Evolutionary conservation across 2,888 invertebrate genomes (phyloP).

Genomic region (Diaphora mendica): DNA sequence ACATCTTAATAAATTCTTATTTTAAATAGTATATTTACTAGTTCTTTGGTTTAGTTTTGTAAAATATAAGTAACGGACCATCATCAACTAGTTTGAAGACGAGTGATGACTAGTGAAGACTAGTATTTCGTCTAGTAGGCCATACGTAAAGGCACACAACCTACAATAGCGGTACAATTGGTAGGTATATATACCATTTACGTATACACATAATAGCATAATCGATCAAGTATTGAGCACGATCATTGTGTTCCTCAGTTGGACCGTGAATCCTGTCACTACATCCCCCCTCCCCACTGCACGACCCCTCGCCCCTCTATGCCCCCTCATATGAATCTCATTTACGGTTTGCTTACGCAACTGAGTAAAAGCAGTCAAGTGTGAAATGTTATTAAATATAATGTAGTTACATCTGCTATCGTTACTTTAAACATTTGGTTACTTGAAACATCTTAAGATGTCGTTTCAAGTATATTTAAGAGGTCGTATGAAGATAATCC

Average conservation of each 20-base stretch:
- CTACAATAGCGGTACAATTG: slow-evolving; percentile 15
- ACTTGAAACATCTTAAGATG: not conserved
- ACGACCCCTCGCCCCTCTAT: slow-evolving; percentile 43
- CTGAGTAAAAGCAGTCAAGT: slow-evolving; percentile 76
- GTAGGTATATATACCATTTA: slow-evolving; percentile 42
- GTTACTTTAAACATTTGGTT: not conserved
- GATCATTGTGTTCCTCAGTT: slow-evolving; percentile 83
- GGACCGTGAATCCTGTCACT: slow-evolving; percentile 86
- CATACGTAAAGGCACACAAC: slow-evolving; percentile 4
- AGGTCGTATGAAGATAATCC: not conserved
- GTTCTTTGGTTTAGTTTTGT: not conserved
- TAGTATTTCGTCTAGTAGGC: slow-evolving; percentile 21
- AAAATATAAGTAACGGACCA: not conserved
- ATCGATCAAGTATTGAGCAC: slow-evolving; percentile 84
- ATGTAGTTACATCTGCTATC: slow-evolving; percentile 43
- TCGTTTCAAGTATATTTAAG: not conserved
- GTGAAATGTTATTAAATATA: slow-evolving; percentile 74
- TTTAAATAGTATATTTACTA: not conserved
- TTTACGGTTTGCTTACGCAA: slow-evolving; percentile 83
- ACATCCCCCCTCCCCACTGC: slow-evolving; percentile 57
- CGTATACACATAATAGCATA: slow-evolving; percentile 76
- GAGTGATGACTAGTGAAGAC: slow-evolving; percentile 1
- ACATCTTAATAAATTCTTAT: not conserved
- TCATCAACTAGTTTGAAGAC: not conserved
- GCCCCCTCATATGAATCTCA: slow-evolving; percentile 78